These are phyloP conservation scores for Melieria picta DNA, from an alignment of 2,888 invertebrate species.

Conservation along the genomic window DNA sequence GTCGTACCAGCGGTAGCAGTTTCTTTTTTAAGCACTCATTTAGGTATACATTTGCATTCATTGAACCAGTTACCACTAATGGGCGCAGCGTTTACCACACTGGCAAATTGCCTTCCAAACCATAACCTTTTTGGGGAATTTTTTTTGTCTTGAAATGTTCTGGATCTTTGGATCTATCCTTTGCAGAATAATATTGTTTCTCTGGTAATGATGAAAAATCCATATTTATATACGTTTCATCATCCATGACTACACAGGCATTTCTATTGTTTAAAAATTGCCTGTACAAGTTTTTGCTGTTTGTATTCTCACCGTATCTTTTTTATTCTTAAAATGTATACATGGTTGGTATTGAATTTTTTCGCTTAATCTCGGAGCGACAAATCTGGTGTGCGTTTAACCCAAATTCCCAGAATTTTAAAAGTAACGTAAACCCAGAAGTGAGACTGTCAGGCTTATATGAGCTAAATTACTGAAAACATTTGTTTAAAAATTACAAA, in stretches of 20 bases:
- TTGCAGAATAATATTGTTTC: neutral
- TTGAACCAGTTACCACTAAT: no score
- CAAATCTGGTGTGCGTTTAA: neutral
- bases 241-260: neutral
- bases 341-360: neutral
- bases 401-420: no score
- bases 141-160: neutral
- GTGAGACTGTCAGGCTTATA: no score
- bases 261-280: neutral
- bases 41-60: no score
- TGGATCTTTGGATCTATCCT: neutral
- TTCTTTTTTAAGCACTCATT: no score
- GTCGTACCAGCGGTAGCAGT: no score
- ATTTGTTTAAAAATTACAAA: no score
- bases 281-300: neutral
- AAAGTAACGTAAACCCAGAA: no score
- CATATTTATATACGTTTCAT: neutral
- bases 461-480: no score
- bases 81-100: no score
- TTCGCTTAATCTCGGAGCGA: neutral
- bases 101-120: no score
- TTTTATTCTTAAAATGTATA: neutral
- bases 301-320: neutral
- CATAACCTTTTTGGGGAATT: no score
- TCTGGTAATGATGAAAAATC: neutral